These are phyloP conservation scores for Sapajus apella DNA, from an alignment of 2,113 vertebrate genomes.

Conservation along the genomic window DNA sequence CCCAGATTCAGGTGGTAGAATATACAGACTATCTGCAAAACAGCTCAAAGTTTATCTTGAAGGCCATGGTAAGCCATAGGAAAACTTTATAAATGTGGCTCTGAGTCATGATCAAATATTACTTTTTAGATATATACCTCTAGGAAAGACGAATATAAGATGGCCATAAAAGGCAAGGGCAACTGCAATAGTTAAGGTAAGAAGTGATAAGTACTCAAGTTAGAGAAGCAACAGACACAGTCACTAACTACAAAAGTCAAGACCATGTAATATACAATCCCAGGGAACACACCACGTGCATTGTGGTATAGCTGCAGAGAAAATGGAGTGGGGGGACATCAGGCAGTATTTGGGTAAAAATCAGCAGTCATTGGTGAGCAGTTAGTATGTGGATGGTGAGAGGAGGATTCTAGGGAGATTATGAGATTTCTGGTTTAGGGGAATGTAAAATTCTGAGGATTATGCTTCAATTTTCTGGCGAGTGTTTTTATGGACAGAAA, in stretches of 20 bases:
- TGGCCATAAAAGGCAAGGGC: background rate
- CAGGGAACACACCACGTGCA: no score
- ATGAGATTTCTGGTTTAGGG: background rate
- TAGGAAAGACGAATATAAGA: background rate
- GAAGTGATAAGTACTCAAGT: background rate
- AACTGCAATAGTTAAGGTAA: background rate
- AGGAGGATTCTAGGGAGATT: background rate
- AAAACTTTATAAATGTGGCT: background rate
- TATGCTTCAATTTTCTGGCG: background rate
- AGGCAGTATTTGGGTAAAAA: background rate
- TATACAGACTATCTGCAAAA: background rate
- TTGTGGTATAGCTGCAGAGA: background rate
- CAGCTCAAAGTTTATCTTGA: background rate
- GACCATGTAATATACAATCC: fast-evolving
- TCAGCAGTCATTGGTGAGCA: background rate
- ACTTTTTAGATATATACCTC: background rate
- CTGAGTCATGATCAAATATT: background rate
- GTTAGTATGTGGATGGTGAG: background rate
- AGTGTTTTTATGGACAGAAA: background rate
- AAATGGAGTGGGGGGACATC: background rate
- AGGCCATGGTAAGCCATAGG: background rate
- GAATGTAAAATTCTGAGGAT: background rate
- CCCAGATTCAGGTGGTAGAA: background rate
- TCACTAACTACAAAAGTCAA: background rate
- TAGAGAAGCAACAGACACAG: background rate